phyloP scores from a whole-genome alignment of 1,140 invertebrate species.

The Sarcophaga bullata region DNA sequence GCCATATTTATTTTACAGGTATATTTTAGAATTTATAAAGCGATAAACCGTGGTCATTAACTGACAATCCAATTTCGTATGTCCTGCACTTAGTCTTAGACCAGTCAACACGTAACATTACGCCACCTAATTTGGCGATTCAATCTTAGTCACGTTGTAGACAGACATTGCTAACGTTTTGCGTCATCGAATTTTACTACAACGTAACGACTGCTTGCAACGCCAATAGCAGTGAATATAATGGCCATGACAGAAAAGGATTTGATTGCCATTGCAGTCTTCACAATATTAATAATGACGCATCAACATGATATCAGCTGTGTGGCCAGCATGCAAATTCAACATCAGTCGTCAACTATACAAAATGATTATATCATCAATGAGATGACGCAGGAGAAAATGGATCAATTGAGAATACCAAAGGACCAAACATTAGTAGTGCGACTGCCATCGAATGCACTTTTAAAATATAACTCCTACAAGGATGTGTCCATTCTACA shows the following conservation, averaged over 20 bases:
- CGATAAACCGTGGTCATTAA: neutral
- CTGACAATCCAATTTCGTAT: neutral
- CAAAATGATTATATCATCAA: slow-evolving; percentile 45
- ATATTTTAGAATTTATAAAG: slow-evolving; percentile 1
- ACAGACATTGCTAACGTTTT: neutral
- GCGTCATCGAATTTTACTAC: neutral
- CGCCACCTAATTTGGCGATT: neutral
- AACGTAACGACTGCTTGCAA: neutral
- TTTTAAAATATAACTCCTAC: slow-evolving; percentile 62
- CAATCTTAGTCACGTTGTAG: neutral
- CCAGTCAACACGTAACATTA: neutral
- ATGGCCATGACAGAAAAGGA: neutral
- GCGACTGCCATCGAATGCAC: slow-evolving; percentile 61
- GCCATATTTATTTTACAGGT: neutral
- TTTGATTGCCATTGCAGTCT: neutral
- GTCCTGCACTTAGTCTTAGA: neutral
- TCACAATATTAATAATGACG: neutral
- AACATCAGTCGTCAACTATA: slow-evolving; percentile 45
- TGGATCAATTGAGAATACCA: slow-evolving; percentile 51
- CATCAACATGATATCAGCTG: slow-evolving; percentile 23
- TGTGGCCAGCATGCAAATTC: slow-evolving; percentile 48
- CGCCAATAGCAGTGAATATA: neutral
- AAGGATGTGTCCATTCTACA: slow-evolving; percentile 65
- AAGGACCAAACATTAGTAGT: slow-evolving; percentile 58
- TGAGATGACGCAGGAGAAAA: slow-evolving; percentile 51